Evolutionary conservation across 2,113 vertebrate genomes (phyloP).

Genomic region (Tricholaema leucomelas): DNA sequence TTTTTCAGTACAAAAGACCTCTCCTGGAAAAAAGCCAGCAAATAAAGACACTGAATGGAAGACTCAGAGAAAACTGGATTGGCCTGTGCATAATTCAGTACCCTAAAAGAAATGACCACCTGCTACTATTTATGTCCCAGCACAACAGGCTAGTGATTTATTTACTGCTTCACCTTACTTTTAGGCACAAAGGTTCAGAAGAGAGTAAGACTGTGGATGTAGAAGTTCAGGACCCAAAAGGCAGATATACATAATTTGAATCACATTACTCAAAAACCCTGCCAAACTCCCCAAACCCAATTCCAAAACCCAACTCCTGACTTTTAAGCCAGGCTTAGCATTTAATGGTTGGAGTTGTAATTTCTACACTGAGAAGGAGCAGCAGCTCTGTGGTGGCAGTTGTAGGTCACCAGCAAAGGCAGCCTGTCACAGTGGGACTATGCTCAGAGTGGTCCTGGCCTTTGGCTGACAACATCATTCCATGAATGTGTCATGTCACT

Average conservation of each 20-base stretch:
- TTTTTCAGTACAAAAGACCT: background rate
- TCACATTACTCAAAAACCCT: background rate
- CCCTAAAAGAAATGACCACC: background rate
- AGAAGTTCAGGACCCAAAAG: background rate
- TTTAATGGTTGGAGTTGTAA: background rate
- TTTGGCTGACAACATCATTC: background rate
- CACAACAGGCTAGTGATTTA: background rate
- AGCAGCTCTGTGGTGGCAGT: background rate
- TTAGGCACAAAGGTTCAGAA: background rate
- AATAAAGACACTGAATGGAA: background rate
- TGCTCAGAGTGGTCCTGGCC: background rate
- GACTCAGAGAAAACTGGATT: background rate
- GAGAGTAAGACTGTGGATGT: background rate
- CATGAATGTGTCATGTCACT: background rate
- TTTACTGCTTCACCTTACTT: background rate
- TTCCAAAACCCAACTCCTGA: background rate
- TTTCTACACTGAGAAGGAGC: background rate
- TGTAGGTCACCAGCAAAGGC: background rate
- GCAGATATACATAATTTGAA: background rate
- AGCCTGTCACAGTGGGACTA: rapidly evolving
- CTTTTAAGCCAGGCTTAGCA: rapidly evolving
- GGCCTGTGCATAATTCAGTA: background rate
- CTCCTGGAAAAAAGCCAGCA: background rate
- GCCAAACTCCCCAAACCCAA: background rate
- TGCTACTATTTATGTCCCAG: background rate